Evolutionary conservation across 2,888 invertebrate species (phyloP).

Genomic region (Drosophila mulleri): DNA sequence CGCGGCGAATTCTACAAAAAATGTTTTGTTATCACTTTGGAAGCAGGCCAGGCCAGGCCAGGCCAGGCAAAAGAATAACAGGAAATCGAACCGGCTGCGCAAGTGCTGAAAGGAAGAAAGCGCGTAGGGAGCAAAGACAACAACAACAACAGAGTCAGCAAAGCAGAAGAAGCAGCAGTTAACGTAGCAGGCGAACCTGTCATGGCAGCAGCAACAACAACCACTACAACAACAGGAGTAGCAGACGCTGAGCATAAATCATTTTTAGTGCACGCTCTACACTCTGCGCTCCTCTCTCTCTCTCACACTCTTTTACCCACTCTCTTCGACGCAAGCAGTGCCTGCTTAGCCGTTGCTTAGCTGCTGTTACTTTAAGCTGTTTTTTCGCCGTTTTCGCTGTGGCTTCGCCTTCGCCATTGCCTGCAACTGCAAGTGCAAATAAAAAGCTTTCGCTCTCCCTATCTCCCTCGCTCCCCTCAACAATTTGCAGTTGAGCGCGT

Average conservation of each 20-base stretch:
- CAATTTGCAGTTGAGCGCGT: constrained; percentile 41
- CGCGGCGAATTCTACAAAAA: constrained; percentile 50
- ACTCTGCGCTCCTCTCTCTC: background rate
- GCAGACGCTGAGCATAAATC: constrained; percentile 53
- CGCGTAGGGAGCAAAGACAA: constrained; percentile 40
- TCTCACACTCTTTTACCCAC: no score
- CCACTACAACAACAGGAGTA: constrained; percentile 13
- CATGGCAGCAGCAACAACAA: constrained; percentile 45
- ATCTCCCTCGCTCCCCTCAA: constrained; percentile 2
- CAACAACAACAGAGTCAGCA: constrained; percentile 4
- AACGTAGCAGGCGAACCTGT: constrained; percentile 31
- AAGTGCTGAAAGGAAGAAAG: constrained; percentile 43
- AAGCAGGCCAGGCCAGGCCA: constrained; percentile 34
- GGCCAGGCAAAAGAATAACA: constrained; percentile 58
- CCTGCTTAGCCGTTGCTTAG: constrained; percentile 4
- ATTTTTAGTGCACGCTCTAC: constrained; percentile 9
- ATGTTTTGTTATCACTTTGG: constrained; percentile 67
- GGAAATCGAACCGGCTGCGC: constrained; percentile 83
- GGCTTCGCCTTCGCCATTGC: background rate
- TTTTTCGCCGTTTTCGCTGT: constrained; percentile 5
- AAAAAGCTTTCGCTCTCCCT: constrained; percentile 28
- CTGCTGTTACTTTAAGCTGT: background rate
- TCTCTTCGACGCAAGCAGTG: background rate
- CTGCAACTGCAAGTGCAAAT: constrained; percentile 25
- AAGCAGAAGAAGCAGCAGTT: constrained; percentile 1